Evolutionary conservation across 2,113 vertebrate species (phyloP).

Genomic region (Gnathonemus echidnorhynchus): DNA sequence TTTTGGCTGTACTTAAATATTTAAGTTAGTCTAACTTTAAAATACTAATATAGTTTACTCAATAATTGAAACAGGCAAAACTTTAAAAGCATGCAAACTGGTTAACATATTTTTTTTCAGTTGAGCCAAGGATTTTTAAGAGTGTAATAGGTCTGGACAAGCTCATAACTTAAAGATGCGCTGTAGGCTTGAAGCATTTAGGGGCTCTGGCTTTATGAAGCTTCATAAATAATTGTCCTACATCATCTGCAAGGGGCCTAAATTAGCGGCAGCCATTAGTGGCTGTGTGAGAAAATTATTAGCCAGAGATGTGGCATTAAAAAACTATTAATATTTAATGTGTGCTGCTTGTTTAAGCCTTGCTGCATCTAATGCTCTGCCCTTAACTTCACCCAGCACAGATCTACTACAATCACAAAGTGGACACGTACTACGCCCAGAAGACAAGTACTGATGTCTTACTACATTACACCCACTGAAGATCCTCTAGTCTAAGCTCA

Average conservation of each 20-base stretch:
- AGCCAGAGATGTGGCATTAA: neutral
- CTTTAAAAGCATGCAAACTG: no score
- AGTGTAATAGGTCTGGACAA: neutral
- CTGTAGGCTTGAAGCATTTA: neutral
- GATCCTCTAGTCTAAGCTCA: neutral
- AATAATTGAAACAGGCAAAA: no score
- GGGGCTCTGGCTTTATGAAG: neutral
- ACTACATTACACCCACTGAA: neutral
- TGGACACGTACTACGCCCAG: neutral
- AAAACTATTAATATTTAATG: constrained; percentile 2
- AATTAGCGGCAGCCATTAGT: neutral
- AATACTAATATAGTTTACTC: no score
- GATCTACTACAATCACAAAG: neutral
- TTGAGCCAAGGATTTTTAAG: no score
- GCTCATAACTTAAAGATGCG: constrained; percentile 19
- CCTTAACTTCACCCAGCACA: neutral
- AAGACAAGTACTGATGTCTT: neutral
- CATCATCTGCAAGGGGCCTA: neutral
- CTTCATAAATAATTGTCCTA: neutral
- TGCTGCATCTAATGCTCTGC: neutral
- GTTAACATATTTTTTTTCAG: no score
- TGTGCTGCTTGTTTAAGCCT: neutral
- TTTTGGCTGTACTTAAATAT: no score
- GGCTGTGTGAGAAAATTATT: neutral
- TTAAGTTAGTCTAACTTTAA: no score